Conservation (phyloP, 2,797 vertebrate species). For the Brotula barbata region DNA sequence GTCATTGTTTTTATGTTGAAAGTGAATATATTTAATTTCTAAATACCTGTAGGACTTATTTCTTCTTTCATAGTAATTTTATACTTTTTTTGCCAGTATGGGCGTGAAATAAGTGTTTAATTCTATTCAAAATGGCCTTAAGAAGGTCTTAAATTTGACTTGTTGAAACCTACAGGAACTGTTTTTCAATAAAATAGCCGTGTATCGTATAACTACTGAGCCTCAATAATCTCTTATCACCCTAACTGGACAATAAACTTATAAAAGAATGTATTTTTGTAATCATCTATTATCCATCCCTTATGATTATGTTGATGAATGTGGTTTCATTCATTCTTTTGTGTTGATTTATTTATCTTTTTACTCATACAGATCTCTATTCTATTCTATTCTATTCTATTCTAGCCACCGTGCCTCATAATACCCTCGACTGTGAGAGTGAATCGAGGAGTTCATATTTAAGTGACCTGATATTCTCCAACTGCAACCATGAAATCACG, state of each 20-base stretch:
- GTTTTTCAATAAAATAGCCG: constrained; percentile 32
- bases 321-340: constrained; percentile 7
- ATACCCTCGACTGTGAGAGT: constrained; percentile 45
- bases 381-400: not conserved
- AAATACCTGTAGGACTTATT: no score
- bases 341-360: constrained; percentile 12
- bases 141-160: no score
- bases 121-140: no score
- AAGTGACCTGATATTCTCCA: constrained; percentile 60
- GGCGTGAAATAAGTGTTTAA: no score
- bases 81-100: no score
- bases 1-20: no score
- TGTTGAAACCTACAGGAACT: constrained; percentile 63
- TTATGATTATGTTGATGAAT: constrained; percentile 30
- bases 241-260: constrained; percentile 8
- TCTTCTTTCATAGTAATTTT: no score
- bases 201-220: constrained; percentile 25
- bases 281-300: no score
- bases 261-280: no score
- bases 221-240: constrained; percentile 8
- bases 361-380: constrained; percentile 12
- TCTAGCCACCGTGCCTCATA: constrained; percentile 14
- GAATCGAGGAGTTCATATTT: constrained; percentile 60
- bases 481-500: constrained; percentile 62
- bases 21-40: no score